phyloP scores from a whole-genome alignment of 2,888 invertebrate species.

The Rotaria socialis region DNA sequence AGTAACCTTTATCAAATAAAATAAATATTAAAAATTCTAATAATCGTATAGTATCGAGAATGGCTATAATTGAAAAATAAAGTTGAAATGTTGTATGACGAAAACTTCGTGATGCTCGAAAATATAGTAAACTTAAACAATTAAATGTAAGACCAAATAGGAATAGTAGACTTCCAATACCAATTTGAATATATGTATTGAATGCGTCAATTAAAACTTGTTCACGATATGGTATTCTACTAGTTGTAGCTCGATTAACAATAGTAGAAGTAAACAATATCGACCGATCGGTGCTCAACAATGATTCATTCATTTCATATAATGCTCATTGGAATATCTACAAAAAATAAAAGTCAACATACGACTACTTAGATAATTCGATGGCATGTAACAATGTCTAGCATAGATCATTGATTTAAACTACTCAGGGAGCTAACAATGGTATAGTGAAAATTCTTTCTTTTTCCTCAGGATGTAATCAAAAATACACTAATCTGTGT shows the following conservation, averaged over 20 bases:
- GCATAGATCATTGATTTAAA: too few relatives aligned
- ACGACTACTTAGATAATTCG: too few relatives aligned
- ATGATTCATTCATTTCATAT: background rate
- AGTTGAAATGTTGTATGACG: slow-evolving; percentile 44
- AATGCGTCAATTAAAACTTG: slow-evolving; percentile 32
- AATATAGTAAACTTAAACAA: slow-evolving; percentile 43
- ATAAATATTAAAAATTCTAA: slow-evolving; percentile 43
- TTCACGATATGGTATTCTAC: slow-evolving; percentile 10
- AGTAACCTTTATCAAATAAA: slow-evolving; percentile 39
- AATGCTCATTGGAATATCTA: background rate
- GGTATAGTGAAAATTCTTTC: too few relatives aligned
- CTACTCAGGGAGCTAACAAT: too few relatives aligned
- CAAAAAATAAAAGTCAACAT: background rate
- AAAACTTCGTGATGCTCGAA: slow-evolving; percentile 42
- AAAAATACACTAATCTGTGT: too few relatives aligned
- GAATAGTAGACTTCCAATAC: slow-evolving; percentile 40
- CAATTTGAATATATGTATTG: slow-evolving; percentile 35
- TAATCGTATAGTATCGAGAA: slow-evolving; percentile 40
- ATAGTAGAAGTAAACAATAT: background rate
- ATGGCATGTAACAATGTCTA: too few relatives aligned
- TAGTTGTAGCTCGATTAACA: background rate
- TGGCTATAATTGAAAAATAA: slow-evolving; percentile 43
- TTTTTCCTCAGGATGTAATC: too few relatives aligned
- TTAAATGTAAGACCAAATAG: slow-evolving; percentile 40
- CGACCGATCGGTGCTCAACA: background rate